Conservation (phyloP, 1,140 invertebrate genomes). For the Euschistus heros region DNA sequence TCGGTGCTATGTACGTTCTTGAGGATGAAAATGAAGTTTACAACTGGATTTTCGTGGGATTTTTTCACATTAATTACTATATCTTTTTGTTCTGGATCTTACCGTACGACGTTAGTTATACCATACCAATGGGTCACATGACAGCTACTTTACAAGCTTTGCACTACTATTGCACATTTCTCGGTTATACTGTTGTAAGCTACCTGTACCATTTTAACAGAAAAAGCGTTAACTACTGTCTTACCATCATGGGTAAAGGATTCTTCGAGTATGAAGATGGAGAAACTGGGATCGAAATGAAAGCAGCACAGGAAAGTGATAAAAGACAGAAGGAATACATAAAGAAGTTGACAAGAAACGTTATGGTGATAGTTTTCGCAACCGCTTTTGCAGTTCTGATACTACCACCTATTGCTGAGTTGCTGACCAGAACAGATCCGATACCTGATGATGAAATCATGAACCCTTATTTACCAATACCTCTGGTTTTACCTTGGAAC, state of each 20-base stretch:
- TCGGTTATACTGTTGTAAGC: not conserved
- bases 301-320: not conserved
- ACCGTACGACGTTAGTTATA: not conserved
- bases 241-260: not conserved
- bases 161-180: not conserved
- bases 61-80: not conserved
- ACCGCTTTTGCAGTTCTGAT: not conserved
- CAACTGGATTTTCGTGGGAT: not conserved
- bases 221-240: not conserved
- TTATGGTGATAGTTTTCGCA: not conserved
- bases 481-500: not conserved
- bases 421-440: not conserved
- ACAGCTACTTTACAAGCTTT: not conserved
- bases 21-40: not conserved
- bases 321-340: not conserved
- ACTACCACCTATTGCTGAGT: not conserved
- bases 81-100: not conserved
- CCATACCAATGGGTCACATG: not conserved
- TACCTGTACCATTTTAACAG: not conserved
- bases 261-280: not conserved
- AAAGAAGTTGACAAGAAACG: conserved; percentile 1
- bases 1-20: not conserved
- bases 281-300: not conserved
- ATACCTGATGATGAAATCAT: not conserved
- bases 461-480: not conserved